Evolutionary conservation across 2,113 vertebrate genomes (phyloP).

Genomic region (Scatophagus argus): DNA sequence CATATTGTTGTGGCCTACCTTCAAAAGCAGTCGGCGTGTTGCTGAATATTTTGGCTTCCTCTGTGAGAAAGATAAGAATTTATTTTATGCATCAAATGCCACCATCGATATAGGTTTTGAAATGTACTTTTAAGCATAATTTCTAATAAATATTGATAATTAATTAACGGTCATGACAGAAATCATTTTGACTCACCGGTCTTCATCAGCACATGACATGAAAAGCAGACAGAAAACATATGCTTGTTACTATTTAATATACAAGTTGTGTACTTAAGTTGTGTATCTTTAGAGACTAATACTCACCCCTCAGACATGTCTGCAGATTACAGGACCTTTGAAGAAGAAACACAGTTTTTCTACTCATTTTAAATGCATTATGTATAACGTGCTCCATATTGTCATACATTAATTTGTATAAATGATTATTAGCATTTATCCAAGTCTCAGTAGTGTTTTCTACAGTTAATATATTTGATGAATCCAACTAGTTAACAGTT

Average conservation of each 20-base stretch:
- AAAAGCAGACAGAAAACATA: slow-evolving; percentile 23
- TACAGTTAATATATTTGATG: not conserved
- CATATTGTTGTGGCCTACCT: slow-evolving; percentile 60
- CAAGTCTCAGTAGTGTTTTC: not conserved
- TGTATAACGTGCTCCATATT: not conserved
- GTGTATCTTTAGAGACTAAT: not conserved
- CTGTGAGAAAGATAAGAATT: slow-evolving; percentile 48
- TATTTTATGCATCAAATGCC: not conserved
- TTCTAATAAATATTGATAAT: not conserved
- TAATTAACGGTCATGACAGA: not conserved
- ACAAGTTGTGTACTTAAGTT: not conserved
- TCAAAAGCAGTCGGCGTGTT: slow-evolving; percentile 78
- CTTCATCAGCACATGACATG: slow-evolving; percentile 45
- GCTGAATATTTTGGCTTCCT: slow-evolving; percentile 81
- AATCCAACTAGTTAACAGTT: not conserved
- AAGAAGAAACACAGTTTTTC: slow-evolving; percentile 22
- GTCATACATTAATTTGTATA: not conserved
- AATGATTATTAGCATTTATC: not conserved
- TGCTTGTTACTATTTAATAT: not conserved
- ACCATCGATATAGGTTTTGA: not conserved
- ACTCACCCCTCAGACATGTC: slow-evolving; percentile 85
- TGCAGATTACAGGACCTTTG: slow-evolving; percentile 52
- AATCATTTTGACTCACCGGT: slow-evolving; percentile 62
- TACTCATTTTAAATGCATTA: not conserved
- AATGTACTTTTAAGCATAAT: not conserved